Percentiles rank a stretch among this genome's conserved stretches.
Evolutionary conservation across 2,113 vertebrate genomes (phyloP).

Genomic region (Glareola pratincola): DNA sequence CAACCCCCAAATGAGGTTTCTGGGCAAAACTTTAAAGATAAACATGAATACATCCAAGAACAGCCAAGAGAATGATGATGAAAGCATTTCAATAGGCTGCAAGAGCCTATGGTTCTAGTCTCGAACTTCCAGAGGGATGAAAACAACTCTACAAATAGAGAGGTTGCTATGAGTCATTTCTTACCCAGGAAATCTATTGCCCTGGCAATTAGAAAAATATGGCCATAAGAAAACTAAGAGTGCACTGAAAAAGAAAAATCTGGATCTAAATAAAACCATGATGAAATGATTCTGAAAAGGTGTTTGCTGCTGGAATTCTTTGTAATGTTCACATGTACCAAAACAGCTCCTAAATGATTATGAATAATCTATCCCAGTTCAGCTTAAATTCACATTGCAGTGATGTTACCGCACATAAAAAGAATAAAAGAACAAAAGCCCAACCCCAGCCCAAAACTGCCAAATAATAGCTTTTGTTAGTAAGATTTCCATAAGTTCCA

Average conservation of each 20-base stretch:
- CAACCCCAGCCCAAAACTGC: not conserved
- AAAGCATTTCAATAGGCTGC: not conserved
- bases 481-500: not conserved
- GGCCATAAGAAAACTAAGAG: not conserved
- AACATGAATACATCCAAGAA: not conserved
- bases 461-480: not conserved
- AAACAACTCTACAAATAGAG: not conserved
- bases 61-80: not conserved
- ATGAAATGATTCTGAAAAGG: not conserved
- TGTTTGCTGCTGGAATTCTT: not conserved
- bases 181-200: not conserved
- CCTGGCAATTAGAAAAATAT: not conserved
- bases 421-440: not conserved
- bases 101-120: not conserved
- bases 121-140: not conserved
- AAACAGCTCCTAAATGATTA: not conserved
- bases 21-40: conserved; percentile 5
- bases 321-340: not conserved
- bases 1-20: not conserved
- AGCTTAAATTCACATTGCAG: not conserved
- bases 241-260: not conserved
- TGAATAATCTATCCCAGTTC: not conserved
- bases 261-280: not conserved
- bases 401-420: not conserved
- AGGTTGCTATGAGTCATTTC: not conserved